Evolutionary conservation across 2,113 vertebrate genomes (phyloP), one percentile per base, ranked within the genome.

Genomic region (Argyrosomus japonicus): DNA sequence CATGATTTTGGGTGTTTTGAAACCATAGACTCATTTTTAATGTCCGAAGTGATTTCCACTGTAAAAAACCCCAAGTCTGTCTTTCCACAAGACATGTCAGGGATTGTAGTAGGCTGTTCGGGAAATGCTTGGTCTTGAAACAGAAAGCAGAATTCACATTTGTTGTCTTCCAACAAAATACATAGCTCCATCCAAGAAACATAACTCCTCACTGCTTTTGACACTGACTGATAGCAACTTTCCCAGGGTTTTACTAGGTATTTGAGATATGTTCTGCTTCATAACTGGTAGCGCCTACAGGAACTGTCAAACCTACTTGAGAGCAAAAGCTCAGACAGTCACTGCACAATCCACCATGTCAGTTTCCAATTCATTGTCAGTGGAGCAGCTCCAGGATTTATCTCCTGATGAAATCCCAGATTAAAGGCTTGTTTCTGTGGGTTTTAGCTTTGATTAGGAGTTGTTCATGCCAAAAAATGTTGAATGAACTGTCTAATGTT

Each of bases 361-460:
- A 88, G 81, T 65, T 77, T 87, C 54, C 74, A 67, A 87, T 87
- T 90, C 87, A 87, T 60, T 87, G 82, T 70, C 86, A 84, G 79
- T 60, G 79, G 81, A 90, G 87, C 84, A 91, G 75, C 70, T 85
- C 86, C 71, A 87, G 74, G 61, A 86, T 83, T 88, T 78, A 86
- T 88, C 87, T 88, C 65, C 60, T 75, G 79, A 86, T 90, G 70
- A 89, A 77, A 92, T 89, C 32, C 40, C 54, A 78, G 87, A 91
- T 92, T 84, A 89, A 50, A 57, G 63, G 53, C 57, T 68, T 80
- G 77, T 84, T 89, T 85, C 75, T 87, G 80, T 91, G 81, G 32
- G 75, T 40, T 90, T 81, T 36, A 63, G 77, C 68, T 88, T 75
- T 82, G 72, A 90, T 79, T 68, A 51, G 77, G 53, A 65, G 67